Evolutionary conservation across 2,888 invertebrate species (phyloP).

Genomic region (Acanthacorydalis orientalis): DNA sequence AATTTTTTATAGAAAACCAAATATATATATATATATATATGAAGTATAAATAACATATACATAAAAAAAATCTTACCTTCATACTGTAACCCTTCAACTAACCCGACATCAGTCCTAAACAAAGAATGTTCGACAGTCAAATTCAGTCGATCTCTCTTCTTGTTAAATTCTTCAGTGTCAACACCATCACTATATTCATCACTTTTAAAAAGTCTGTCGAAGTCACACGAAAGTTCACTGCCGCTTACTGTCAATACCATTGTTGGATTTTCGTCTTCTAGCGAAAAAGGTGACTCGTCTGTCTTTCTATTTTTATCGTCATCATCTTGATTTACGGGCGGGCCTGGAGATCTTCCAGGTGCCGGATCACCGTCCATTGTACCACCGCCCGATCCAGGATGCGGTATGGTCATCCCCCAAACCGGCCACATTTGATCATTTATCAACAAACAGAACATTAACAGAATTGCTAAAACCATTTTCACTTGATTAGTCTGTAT

Average conservation of each 20-base stretch:
- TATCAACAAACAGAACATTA: background rate
- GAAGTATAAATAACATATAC: too few relatives aligned
- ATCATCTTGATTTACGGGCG: constrained; percentile 22
- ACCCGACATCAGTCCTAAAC: background rate
- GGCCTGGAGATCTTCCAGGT: constrained; percentile 47
- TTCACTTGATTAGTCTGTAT: background rate
- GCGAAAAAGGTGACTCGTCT: background rate
- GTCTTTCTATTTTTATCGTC: background rate
- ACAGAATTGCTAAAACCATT: background rate
- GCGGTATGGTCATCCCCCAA: constrained; percentile 13
- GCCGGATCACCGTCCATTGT: constrained; percentile 39
- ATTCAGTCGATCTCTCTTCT: background rate
- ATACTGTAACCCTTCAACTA: background rate
- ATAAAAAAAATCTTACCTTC: background rate
- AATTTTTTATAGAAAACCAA: too few relatives aligned
- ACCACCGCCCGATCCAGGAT: constrained; percentile 9
- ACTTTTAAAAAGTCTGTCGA: background rate
- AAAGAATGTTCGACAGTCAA: background rate
- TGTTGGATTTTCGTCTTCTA: constrained; percentile 1
- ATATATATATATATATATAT: too few relatives aligned
- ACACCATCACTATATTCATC: background rate
- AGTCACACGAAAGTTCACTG: background rate
- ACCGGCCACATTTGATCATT: background rate
- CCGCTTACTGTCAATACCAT: background rate
- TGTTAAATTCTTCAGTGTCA: background rate